phyloP scores from a whole-genome alignment of 2,888 invertebrate genomes.

The Xanthorhoe designata region DNA sequence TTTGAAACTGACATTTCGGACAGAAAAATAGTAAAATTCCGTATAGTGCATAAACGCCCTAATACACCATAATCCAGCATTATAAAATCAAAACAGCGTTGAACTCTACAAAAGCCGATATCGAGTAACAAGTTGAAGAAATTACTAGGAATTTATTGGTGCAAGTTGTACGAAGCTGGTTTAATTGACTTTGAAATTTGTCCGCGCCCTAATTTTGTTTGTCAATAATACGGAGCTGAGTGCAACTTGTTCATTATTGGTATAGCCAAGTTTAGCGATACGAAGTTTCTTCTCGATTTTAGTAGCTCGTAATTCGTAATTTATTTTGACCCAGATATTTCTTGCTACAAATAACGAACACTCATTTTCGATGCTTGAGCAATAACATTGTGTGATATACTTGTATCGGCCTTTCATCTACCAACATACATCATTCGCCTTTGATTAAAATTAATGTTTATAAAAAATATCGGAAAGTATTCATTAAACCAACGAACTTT shows the following conservation, averaged over 20 bases:
- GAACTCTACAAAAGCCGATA: slow-evolving; percentile 9
- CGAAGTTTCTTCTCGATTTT: slow-evolving; percentile 24
- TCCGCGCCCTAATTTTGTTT: slow-evolving; percentile 27
- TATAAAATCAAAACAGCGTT: slow-evolving; percentile 16
- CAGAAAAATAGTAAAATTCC: too few relatives aligned
- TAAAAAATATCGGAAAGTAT: neutral
- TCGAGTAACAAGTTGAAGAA: slow-evolving; percentile 26
- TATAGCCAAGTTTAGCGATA: slow-evolving; percentile 17
- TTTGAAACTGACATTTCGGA: too few relatives aligned
- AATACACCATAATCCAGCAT: slow-evolving; percentile 3
- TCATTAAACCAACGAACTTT: neutral
- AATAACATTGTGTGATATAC: neutral
- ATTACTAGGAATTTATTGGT: slow-evolving; percentile 25
- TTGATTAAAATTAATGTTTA: neutral
- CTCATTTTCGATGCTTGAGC: neutral
- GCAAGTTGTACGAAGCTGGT: slow-evolving; percentile 19
- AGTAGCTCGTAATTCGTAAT: slow-evolving; percentile 10
- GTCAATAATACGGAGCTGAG: slow-evolving; percentile 24
- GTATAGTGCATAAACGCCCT: too few relatives aligned
- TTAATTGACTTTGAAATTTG: slow-evolving; percentile 26
- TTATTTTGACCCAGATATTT: slow-evolving; percentile 16
- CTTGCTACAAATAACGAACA: neutral
- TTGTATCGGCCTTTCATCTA: neutral
- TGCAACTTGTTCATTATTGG: slow-evolving; percentile 30
- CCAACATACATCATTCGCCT: neutral